Evolutionary conservation across 1,140 invertebrate genomes (phyloP).

Genomic region (Camponotus vicinus): DNA sequence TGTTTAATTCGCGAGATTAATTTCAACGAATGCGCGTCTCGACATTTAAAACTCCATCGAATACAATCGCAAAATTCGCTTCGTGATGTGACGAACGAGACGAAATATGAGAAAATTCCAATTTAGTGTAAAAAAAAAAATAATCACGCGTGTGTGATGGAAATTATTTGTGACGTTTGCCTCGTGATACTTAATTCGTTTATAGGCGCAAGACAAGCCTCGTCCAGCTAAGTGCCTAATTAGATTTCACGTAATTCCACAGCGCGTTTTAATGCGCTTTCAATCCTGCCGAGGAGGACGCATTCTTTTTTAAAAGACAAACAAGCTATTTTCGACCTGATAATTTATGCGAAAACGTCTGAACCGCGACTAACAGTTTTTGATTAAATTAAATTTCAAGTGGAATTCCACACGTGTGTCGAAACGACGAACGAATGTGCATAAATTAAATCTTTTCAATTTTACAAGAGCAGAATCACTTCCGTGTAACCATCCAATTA

Average conservation of each 20-base stretch:
- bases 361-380: slow-evolving; percentile 3
- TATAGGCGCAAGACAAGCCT: slow-evolving; percentile 31
- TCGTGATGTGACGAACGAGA: not conserved
- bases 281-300: slow-evolving; percentile 6
- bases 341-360: slow-evolving; percentile 12
- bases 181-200: slow-evolving; percentile 31
- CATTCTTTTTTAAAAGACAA: not conserved
- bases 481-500: not conserved
- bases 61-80: not conserved
- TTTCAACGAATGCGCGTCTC: not conserved
- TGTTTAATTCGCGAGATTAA: slow-evolving; percentile 29
- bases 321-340: not conserved
- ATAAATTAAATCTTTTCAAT: slow-evolving; percentile 15
- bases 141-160: not conserved
- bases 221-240: slow-evolving; percentile 42
- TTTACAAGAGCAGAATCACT: slow-evolving; percentile 3
- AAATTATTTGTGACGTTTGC: not conserved
- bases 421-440: not conserved
- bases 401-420: not conserved
- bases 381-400: slow-evolving; percentile 13
- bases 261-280: slow-evolving; percentile 33
- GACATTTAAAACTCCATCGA: slow-evolving; percentile 8
- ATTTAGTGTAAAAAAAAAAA: slow-evolving; percentile 11
- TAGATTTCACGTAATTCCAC: slow-evolving; percentile 50
- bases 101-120: slow-evolving; percentile 7